These are phyloP conservation scores for Dendropsophus ebraccatus DNA, from an alignment of 2,113 vertebrate genomes.

Conservation along the genomic window DNA sequence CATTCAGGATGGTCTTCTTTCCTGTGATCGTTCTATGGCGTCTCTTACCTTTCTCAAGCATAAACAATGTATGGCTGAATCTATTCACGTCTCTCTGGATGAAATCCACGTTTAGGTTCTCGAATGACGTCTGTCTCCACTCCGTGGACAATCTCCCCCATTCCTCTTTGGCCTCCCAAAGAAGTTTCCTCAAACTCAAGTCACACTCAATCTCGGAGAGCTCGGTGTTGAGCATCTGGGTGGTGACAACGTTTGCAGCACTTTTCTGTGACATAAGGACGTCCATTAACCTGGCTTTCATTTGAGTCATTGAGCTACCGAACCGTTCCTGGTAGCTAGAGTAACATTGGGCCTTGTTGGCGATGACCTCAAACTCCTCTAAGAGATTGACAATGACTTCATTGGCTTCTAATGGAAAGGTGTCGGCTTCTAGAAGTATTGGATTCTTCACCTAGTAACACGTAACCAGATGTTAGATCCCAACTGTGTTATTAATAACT, in stretches of 20 bases:
- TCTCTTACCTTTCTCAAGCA: conserved; percentile 72
- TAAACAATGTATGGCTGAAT: conserved; percentile 65
- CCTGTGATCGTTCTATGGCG: neutral
- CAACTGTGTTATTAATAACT: too few species aligned
- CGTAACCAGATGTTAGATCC: neutral
- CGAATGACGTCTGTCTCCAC: conserved; percentile 67
- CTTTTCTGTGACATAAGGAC: conserved; percentile 46
- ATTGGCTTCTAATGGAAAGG: conserved; percentile 58
- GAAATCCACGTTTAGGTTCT: conserved; percentile 64
- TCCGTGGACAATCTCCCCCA: conserved; percentile 61
- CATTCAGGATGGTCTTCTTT: neutral
- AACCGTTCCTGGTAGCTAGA: conserved; percentile 63
- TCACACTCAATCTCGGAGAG: conserved; percentile 69
- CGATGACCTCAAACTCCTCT: conserved; percentile 62
- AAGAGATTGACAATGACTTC: conserved; percentile 64
- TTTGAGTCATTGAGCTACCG: neutral
- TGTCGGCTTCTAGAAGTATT: conserved; percentile 62
- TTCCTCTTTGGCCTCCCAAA: conserved; percentile 71
- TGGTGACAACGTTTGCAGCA: conserved; percentile 41
- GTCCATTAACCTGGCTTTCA: conserved; percentile 54
- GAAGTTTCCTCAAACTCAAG: conserved; percentile 64
- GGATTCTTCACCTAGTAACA: conserved; percentile 67
- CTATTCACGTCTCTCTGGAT: conserved; percentile 68
- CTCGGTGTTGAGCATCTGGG: conserved; percentile 60
- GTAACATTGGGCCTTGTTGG: conserved; percentile 62